These are phyloP conservation scores for Daphoenositta chrysoptera DNA, from an alignment of 2,113 vertebrate species.

Conservation along the genomic window DNA sequence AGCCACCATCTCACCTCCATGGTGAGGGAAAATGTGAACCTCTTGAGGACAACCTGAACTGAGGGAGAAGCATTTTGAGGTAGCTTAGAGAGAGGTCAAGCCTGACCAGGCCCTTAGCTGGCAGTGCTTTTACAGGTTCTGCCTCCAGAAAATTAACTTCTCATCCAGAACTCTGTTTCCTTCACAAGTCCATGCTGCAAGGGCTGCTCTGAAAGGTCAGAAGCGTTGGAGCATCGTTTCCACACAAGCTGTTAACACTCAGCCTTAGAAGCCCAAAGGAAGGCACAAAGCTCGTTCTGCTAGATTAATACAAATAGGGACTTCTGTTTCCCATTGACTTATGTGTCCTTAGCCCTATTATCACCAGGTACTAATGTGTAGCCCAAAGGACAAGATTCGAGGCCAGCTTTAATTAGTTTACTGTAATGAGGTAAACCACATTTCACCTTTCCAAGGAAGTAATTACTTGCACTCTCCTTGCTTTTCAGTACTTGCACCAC, in stretches of 20 bases:
- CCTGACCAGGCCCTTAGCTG: background rate
- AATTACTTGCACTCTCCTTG: conserved; percentile 5
- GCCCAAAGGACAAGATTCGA: conserved; percentile 22
- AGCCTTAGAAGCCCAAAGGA: background rate
- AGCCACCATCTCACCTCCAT: background rate
- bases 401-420: conserved; percentile 42
- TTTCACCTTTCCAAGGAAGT: conserved; percentile 38
- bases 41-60: background rate
- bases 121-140: background rate
- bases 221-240: rapidly evolving
- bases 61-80: background rate
- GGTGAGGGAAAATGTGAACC: background rate
- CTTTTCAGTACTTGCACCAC: background rate
- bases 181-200: background rate
- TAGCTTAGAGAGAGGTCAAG: background rate
- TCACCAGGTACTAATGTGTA: background rate
- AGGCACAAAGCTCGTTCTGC: background rate
- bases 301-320: background rate
- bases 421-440: conserved; percentile 17
- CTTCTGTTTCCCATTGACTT: background rate
- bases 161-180: background rate
- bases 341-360: background rate
- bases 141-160: background rate
- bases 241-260: background rate
- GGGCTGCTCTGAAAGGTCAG: background rate